A percentile compares a stretch with the other conserved stretches of the same genome.
Conservation (phyloP, 1,140 invertebrate species). For the Theocolax elegans region DNA sequence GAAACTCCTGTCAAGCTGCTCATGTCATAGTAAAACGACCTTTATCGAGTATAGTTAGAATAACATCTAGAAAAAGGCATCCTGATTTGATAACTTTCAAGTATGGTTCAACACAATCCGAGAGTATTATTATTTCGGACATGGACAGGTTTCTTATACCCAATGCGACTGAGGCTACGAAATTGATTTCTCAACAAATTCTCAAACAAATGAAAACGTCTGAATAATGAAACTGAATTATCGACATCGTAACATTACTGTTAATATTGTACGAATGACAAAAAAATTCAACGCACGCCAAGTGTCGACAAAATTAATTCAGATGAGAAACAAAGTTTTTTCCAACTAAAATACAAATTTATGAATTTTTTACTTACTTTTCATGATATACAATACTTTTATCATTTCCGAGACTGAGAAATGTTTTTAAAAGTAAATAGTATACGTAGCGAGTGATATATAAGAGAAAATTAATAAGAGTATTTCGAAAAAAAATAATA, state of each 20-base stretch:
- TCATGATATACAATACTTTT: constrained; percentile 19
- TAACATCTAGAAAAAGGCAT: constrained; percentile 93
- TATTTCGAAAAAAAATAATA: too few relatives aligned
- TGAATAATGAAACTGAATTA: too few relatives aligned
- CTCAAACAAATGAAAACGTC: constrained; percentile 66
- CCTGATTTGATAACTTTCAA: constrained; percentile 97
- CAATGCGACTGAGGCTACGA: constrained; percentile 89
- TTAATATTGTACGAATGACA: constrained; percentile 43
- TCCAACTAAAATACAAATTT: constrained; percentile 17
- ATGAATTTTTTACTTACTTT: constrained; percentile 35
- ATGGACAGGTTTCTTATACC: constrained; percentile 94
- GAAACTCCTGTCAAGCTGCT: too few relatives aligned
- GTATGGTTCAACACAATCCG: constrained; percentile 80
- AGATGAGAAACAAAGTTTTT: neutral
- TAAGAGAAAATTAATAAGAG: too few relatives aligned
- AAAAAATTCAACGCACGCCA: constrained; percentile 30
- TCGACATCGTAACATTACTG: constrained; percentile 47
- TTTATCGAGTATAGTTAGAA: constrained; percentile 91
- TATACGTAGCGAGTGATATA: constrained; percentile 13
- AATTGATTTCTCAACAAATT: constrained; percentile 81
- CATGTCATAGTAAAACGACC: constrained; percentile 87
- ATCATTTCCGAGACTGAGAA: constrained; percentile 29
- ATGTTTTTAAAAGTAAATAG: constrained; percentile 18
- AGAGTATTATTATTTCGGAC: constrained; percentile 81
- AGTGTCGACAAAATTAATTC: constrained; percentile 1